Evolutionary conservation across 1,140 invertebrate genomes (phyloP), one percentile per base, ranked within the genome.

Genomic region (Paralvinella palmiformis): DNA sequence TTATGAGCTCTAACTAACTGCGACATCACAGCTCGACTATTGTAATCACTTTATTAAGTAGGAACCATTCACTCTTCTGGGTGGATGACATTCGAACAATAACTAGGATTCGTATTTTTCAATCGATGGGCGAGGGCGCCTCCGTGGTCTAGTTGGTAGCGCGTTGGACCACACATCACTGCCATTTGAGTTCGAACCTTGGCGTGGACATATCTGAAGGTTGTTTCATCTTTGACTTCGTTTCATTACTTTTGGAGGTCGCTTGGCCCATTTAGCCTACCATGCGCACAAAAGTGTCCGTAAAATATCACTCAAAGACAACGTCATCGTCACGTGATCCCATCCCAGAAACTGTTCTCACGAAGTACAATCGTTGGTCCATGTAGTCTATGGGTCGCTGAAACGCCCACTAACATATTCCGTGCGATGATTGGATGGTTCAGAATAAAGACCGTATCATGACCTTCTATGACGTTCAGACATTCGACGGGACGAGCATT

Each of bases 381-480:
- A 55, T 35, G 56, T 64, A 27, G 63, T 73, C 2, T 74, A 64
- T 69, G 64, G 63, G 6, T 64, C 70, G 3, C 62, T 71, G 33
- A 70, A 71, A 50, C 65, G 62, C n/a, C 41, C 33, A 61, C n/a
- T 66, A 61, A 44, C 63, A 44, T 58, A 24, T 56, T 35, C 62
- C 33, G 5, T 44, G 85, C 85, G 13, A 86, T 71, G 63, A 80
- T 79, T 63, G 75, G 80, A 73, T 84, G 74, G 52, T 69, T 68
- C 77, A 52, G 59, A 71, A 84, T 66, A 74, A 77, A 35, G 78
- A 80, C 22, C 81, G 78, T 70, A 71, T 77, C 6, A 81, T 85
- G 70, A 73, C 75, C n/a, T 80, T 84, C 36, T 83, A 82, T 70
- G 79, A 83, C 64, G 78, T 84, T 57, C 77, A 80, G 45, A 67